phyloP scores from a whole-genome alignment of 2,797 vertebrate genomes.

The Takifugu ocellatus region DNA sequence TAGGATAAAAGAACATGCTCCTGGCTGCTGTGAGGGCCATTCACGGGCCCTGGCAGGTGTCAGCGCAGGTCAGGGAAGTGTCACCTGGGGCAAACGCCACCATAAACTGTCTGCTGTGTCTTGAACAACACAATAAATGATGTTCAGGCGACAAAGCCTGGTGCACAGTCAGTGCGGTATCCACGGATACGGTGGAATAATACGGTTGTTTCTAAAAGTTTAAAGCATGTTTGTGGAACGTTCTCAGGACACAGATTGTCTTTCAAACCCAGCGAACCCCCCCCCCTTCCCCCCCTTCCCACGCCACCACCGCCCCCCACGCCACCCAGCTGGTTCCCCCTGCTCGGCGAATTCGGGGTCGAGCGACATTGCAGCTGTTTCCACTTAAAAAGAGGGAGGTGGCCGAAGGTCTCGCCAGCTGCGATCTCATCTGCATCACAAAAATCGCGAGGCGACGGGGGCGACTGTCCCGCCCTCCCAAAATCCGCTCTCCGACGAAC shows the following conservation, averaged over 20 bases:
- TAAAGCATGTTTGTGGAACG: background rate
- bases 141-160: conserved; percentile 19
- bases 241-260: background rate
- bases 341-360: conserved; percentile 20
- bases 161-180: conserved; percentile 24
- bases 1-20: conserved; percentile 37
- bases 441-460: conserved; percentile 39
- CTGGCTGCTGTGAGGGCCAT: conserved; percentile 21
- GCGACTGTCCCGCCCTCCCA: conserved; percentile 15
- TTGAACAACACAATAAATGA: conserved; percentile 28
- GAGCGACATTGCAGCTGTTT: conserved; percentile 39
- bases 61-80: conserved; percentile 41
- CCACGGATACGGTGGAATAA: conserved; percentile 26
- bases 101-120: conserved; percentile 16
- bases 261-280: background rate
- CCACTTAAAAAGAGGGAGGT: conserved; percentile 12
- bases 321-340: conserved; percentile 22
- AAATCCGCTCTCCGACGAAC: conserved; percentile 12
- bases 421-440: conserved; percentile 43
- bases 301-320: no score
- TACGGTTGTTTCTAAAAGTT: conserved; percentile 24
- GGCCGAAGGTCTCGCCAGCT: conserved; percentile 29
- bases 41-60: conserved; percentile 12
- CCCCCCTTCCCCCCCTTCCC: no score
- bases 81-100: conserved; percentile 13